phyloP scores from a whole-genome alignment of 2,888 invertebrate species.

The Leptura quadrifasciata region DNA sequence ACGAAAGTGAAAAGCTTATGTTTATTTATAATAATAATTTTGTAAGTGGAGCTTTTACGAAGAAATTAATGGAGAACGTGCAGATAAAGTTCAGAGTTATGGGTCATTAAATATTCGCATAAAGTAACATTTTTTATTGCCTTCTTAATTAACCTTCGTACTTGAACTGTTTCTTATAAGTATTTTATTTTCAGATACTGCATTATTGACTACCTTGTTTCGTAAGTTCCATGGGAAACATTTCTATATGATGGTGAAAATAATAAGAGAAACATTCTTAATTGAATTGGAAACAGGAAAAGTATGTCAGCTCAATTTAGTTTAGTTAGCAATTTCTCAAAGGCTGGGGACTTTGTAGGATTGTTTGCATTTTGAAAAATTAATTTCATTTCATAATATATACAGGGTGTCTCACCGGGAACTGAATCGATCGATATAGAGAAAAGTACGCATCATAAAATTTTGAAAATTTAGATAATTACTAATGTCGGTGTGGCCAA shows the following conservation, averaged over 20 bases:
- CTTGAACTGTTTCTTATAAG: conserved; percentile 54
- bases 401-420: no score
- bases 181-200: conserved; percentile 24
- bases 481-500: no score
- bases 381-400: no score
- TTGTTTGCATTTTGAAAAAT: no score
- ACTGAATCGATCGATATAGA: no score
- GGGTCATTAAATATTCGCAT: conserved; percentile 62
- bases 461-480: no score
- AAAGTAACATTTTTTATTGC: conserved; percentile 62
- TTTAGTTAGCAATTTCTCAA: no score
- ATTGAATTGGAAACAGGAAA: no score
- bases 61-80: conserved; percentile 60
- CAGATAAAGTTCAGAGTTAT: conserved; percentile 61
- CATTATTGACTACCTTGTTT: background rate
- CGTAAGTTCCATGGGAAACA: background rate
- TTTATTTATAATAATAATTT: conserved; percentile 53
- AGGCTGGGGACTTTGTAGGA: no score
- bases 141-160: conserved; percentile 59
- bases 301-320: no score
- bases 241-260: background rate
- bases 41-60: conserved; percentile 55
- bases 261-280: no score
- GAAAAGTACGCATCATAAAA: no score
- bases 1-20: conserved; percentile 35